Evolutionary conservation across 2,888 invertebrate species (phyloP).

Genomic region (Hirudinaria manillensis): DNA sequence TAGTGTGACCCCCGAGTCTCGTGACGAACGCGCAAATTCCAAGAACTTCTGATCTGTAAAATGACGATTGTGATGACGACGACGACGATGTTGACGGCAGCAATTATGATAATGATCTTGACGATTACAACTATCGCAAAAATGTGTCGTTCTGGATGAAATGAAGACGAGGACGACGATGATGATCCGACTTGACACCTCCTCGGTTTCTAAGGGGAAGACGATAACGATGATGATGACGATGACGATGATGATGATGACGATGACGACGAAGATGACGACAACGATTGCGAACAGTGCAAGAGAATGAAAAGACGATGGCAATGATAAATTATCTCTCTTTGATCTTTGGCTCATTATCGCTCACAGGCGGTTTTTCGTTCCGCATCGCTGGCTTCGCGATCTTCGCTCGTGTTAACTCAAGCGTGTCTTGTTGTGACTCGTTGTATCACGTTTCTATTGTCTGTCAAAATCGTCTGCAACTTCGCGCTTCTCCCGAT

Average conservation of each 20-base stretch:
- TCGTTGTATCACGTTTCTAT: background rate
- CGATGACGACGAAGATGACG: too few species aligned
- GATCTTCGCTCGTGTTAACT: background rate
- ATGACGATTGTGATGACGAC: background rate
- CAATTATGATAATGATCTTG: background rate
- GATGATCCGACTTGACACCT: too few species aligned
- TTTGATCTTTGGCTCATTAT: constrained; percentile 16
- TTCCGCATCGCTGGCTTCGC: background rate
- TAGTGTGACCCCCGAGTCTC: background rate
- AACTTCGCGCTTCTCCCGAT: too few species aligned
- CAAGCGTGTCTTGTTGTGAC: background rate
- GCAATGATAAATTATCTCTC: background rate
- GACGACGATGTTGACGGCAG: too few species aligned
- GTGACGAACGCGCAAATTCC: background rate
- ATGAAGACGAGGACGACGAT: too few species aligned
- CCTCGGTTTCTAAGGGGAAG: too few species aligned
- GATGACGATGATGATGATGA: too few species aligned
- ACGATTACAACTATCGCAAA: background rate
- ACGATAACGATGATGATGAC: too few species aligned
- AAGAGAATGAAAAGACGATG: background rate
- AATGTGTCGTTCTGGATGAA: too few species aligned
- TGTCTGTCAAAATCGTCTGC: background rate
- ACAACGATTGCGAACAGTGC: too few species aligned
- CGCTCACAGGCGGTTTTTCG: constrained; percentile 4
- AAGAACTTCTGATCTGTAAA: background rate